phyloP scores from a whole-genome alignment of 1,140 invertebrate species.

The Nephotettix cincticeps region DNA sequence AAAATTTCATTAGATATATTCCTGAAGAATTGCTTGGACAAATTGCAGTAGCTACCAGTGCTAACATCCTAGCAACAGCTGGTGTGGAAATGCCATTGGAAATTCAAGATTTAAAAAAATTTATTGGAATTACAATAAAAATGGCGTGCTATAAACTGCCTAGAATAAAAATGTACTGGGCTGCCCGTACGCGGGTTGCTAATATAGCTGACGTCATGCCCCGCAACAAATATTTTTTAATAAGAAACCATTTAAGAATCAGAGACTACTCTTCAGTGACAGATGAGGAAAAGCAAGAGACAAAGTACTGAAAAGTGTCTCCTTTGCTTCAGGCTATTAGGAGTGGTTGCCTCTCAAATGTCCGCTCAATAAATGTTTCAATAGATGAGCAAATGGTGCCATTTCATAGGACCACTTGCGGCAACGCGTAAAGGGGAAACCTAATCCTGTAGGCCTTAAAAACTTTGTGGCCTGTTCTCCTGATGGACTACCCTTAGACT shows the following conservation, averaged over 20 bases:
- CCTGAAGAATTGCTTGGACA: no score
- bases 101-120: no score
- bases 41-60: no score
- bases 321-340: conserved; percentile 25
- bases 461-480: conserved; percentile 31
- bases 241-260: not conserved
- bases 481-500: conserved; percentile 31
- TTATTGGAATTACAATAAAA: not conserved
- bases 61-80: no score
- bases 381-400: conserved; percentile 37
- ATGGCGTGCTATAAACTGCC: not conserved
- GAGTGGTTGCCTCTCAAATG: conserved; percentile 24
- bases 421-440: conserved; percentile 30
- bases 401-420: conserved; percentile 16
- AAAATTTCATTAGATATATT: no score
- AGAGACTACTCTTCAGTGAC: conserved; percentile 21
- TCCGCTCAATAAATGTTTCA: conserved; percentile 11
- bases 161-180: not conserved
- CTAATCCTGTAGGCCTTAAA: conserved; percentile 34
- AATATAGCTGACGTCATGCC: not conserved
- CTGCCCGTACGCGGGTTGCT: not conserved
- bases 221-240: not conserved
- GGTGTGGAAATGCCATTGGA: no score
- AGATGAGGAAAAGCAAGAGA: conserved; percentile 17
- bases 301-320: conserved; percentile 32